Conservation (phyloP, 2,797 vertebrate genomes). For the Agapornis canus region DNA sequence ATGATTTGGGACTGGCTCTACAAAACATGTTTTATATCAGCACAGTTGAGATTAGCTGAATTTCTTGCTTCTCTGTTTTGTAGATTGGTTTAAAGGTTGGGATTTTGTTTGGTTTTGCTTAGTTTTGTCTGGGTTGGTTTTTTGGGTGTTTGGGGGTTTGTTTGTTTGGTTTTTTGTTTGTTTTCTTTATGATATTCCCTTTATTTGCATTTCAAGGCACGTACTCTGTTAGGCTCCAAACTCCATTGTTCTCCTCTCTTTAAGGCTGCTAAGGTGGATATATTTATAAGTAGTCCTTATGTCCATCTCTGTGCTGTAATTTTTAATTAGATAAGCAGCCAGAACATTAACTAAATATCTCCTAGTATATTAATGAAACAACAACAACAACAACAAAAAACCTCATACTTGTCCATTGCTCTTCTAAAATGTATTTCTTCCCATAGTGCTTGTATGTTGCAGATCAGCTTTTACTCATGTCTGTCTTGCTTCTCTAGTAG, state of each 20-base stretch:
- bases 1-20: background rate
- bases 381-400: background rate
- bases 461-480: background rate
- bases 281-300: background rate
- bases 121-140: background rate
- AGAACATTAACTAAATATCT: background rate
- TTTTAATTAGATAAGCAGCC: background rate
- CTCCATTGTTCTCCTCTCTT: background rate
- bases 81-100: background rate
- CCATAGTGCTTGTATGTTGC: background rate
- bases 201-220: background rate
- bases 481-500: background rate
- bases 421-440: background rate
- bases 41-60: background rate
- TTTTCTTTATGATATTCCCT: background rate
- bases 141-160: background rate
- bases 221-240: background rate
- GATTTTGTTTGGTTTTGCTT: background rate
- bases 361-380: slow-evolving; percentile 9
- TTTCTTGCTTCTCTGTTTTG: background rate
- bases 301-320: background rate
- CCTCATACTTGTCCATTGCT: background rate
- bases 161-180: background rate
- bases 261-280: background rate
- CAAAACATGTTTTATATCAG: background rate